Base-by-base conservation (phyloP, 2,888 invertebrate species). In the Drosophila gaucha region DNA sequence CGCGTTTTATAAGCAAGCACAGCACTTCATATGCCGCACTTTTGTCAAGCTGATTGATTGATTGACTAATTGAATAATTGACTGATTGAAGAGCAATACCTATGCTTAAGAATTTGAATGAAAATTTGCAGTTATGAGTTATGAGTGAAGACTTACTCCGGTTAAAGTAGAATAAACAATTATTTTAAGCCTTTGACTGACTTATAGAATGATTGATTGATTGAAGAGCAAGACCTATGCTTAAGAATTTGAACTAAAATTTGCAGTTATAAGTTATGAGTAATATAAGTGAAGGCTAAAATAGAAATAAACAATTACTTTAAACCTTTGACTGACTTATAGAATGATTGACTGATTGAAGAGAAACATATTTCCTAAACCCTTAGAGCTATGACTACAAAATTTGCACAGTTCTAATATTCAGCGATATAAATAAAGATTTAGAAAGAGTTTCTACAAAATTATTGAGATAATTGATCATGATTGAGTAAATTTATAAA, bases 281-380 rank as follows among this genome's bases (percentile, higher is more conserved):
- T n/a, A n/a, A n/a, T 12, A 38, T 38, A 1, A 35, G 9, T 16
- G 36, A 18, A 18, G n/a, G n/a, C n/a, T n/a, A n/a, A n/a, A n/a
- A n/a, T n/a, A n/a, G n/a, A n/a, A n/a, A n/a, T n/a, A n/a, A n/a
- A n/a, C n/a, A n/a, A n/a, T n/a, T n/a, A n/a, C n/a, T n/a, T n/a
- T n/a, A 16, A 35, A 1, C 9, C 2, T 9, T 39, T 22, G n/a
- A 39, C 9, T 22, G 39, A n/a, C 20, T 8, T n/a, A n/a, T n/a
- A 3, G 10, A 18, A 18, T 44, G 44, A 44, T 44, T 43, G 43
- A 43, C 26, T 14, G 26, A 43, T 41, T 43, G 24, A 26, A 26
- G 24, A 9, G 5, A 8, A 2, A 2, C n/a, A n/a, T n/a, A n/a
- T n/a, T n/a, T n/a, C n/a, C n/a, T n/a, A n/a, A n/a, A n/a, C n/a